Conservation (phyloP, 2,113 vertebrate species). For the Aramus guarauna region DNA sequence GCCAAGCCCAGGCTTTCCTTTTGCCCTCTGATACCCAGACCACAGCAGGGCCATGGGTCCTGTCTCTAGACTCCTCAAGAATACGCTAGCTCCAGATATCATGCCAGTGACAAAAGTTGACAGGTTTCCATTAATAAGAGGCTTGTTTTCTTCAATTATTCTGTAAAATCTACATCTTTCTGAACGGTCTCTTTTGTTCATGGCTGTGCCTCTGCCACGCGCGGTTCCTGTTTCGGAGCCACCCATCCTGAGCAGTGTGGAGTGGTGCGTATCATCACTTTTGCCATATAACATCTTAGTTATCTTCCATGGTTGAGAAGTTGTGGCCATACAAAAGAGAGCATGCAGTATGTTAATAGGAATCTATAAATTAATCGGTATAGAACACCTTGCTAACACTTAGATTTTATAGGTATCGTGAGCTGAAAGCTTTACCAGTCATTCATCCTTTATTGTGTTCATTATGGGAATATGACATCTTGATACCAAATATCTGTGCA, state of each 20-base stretch:
- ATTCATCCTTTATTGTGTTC: constrained; percentile 68
- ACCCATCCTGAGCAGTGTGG: background rate
- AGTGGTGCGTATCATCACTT: background rate
- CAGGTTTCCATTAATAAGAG: background rate
- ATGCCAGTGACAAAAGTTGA: background rate
- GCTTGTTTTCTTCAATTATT: background rate
- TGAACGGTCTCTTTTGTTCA: background rate
- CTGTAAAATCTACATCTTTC: background rate
- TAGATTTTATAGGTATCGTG: constrained; percentile 59
- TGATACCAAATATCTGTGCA: constrained; percentile 43
- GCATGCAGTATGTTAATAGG: constrained; percentile 25
- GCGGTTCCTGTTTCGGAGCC: background rate
- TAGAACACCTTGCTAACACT: constrained; percentile 57
- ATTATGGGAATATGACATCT: constrained; percentile 61
- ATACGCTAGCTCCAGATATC: background rate
- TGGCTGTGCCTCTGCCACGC: background rate
- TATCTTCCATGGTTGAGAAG: constrained; percentile 4
- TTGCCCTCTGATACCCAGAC: background rate
- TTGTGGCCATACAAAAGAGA: constrained; percentile 10
- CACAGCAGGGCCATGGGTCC: rapidly evolving
- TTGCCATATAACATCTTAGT: background rate
- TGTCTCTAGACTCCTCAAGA: background rate
- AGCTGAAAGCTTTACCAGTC: constrained; percentile 59
- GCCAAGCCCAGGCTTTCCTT: background rate
- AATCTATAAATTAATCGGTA: constrained; percentile 68